Percentiles rank a stretch among this genome's conserved stretches.
Conservation (phyloP, 2,113 vertebrate genomes). For the Dermatemys mawii region DNA sequence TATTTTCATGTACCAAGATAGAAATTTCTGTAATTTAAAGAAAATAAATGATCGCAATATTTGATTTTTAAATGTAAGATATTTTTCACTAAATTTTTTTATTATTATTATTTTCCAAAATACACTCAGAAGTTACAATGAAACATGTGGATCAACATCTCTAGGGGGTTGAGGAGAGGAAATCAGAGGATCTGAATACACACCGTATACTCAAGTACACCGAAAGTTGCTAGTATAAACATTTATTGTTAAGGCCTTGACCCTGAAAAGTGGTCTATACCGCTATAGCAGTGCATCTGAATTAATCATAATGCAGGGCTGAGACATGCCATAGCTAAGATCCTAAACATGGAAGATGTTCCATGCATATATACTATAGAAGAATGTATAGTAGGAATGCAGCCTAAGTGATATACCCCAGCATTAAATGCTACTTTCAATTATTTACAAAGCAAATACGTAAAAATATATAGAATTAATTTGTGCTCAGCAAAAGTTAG, state of each 20-base stretch:
- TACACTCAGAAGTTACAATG: rapidly evolving
- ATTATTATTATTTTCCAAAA: neutral
- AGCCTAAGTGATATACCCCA: neutral
- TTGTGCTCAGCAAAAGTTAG: neutral
- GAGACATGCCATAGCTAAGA: rapidly evolving
- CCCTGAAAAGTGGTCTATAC: neutral
- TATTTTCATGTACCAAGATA: neutral
- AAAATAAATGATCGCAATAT: neutral
- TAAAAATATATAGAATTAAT: neutral
- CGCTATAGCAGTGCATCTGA: neutral
- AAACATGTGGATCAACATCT: rapidly evolving
- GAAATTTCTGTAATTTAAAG: neutral
- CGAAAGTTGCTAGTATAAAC: neutral
- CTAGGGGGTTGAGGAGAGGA: rapidly evolving
- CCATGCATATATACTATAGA: rapidly evolving
- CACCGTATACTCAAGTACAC: neutral
- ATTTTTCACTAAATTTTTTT: neutral
- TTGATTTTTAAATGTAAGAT: rapidly evolving
- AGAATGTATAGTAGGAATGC: rapidly evolving
- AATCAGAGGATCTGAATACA: neutral
- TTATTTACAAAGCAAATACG: neutral
- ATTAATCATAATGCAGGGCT: rapidly evolving
- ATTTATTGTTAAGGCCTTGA: neutral
- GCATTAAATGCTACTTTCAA: neutral
- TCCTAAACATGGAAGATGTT: rapidly evolving